phyloP scores from a whole-genome alignment of 1,140 invertebrate species.

The Drosophila littoralis region DNA sequence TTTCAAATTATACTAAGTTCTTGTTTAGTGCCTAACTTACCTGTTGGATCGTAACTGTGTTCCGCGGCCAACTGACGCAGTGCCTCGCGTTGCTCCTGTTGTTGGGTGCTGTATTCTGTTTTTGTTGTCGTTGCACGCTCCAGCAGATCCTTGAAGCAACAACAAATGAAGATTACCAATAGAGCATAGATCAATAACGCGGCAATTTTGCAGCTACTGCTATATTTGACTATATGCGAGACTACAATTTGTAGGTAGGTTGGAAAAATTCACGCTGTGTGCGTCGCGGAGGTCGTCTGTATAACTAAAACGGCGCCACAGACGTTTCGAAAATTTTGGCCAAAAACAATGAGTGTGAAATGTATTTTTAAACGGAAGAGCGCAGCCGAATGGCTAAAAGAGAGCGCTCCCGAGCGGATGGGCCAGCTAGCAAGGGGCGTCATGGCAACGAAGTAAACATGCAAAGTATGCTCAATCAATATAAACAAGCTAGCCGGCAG shows the following conservation, averaged over 20 bases:
- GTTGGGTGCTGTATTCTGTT: slow-evolving; percentile 29
- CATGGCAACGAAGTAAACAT: slow-evolving; percentile 48
- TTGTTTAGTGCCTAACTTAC: slow-evolving; percentile 31
- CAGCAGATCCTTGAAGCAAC: slow-evolving; percentile 64
- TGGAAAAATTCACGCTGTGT: slow-evolving; percentile 29
- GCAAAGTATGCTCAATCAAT: slow-evolving; percentile 17
- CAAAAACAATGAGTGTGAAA: slow-evolving; percentile 55
- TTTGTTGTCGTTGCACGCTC: slow-evolving; percentile 52
- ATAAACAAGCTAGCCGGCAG: slow-evolving; percentile 17
- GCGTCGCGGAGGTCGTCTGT: slow-evolving; percentile 48
- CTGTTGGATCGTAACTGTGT: slow-evolving; percentile 63
- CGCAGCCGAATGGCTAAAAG: slow-evolving; percentile 25
- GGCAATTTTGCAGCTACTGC: slow-evolving; percentile 53
- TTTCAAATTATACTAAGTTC: slow-evolving; percentile 16
- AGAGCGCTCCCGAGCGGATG: slow-evolving; percentile 5
- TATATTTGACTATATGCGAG: slow-evolving; percentile 32
- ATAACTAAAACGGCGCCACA: slow-evolving; percentile 53
- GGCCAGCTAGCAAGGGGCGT: slow-evolving; percentile 15
- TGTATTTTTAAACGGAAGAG: slow-evolving; percentile 72
- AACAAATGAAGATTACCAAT: slow-evolving; percentile 57
- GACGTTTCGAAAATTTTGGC: slow-evolving; percentile 40
- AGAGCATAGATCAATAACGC: slow-evolving; percentile 47
- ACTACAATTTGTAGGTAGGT: slow-evolving; percentile 9
- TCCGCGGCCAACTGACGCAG: slow-evolving; percentile 65
- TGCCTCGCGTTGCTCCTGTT: slow-evolving; percentile 58